phyloP scores from a whole-genome alignment of 2,113 vertebrate genomes.

The Conger conger region DNA sequence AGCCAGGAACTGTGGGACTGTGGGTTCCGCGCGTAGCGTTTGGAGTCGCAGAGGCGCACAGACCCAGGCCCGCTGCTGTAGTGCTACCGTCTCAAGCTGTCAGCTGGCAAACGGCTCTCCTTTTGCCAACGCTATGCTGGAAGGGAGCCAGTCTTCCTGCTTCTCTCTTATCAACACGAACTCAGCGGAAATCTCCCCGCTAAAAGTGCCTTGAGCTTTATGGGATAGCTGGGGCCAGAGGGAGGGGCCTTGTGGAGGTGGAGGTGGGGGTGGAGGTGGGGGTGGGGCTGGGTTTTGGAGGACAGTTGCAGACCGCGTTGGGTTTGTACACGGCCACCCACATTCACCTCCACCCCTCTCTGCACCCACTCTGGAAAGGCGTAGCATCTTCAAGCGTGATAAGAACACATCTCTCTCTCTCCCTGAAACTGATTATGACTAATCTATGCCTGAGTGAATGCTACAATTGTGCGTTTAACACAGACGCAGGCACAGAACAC shows the following conservation, averaged over 20 bases:
- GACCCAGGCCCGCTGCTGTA: conserved; percentile 47
- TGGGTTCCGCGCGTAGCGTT: conserved; percentile 10
- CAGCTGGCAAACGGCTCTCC: conserved; percentile 50
- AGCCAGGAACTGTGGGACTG: conserved; percentile 22
- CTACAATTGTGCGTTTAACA: conserved; percentile 33
- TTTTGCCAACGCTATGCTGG: conserved; percentile 54
- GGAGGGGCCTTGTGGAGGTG: conserved; percentile 43
- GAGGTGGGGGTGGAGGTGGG: conserved; percentile 30
- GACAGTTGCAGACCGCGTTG: conserved; percentile 51
- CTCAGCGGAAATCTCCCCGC: conserved; percentile 40
- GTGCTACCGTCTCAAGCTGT: conserved; percentile 58
- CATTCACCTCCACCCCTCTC: background rate
- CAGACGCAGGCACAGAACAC: background rate
- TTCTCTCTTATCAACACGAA: conserved; percentile 24
- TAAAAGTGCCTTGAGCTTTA: conserved; percentile 42
- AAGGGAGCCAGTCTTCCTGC: conserved; percentile 41
- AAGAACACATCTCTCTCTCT: conserved; percentile 60
- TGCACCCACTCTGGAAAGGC: conserved; percentile 44
- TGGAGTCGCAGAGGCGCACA: conserved; percentile 32
- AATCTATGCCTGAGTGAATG: conserved; percentile 57
- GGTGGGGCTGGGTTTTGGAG: conserved; percentile 26
- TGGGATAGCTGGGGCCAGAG: conserved; percentile 45
- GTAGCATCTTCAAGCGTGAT: conserved; percentile 55
- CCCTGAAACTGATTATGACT: conserved; percentile 62
- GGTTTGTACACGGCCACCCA: conserved; percentile 10